These are phyloP conservation scores for Pycnonotus jocosus DNA, from an alignment of 2,113 vertebrate species.

Conservation along the genomic window DNA sequence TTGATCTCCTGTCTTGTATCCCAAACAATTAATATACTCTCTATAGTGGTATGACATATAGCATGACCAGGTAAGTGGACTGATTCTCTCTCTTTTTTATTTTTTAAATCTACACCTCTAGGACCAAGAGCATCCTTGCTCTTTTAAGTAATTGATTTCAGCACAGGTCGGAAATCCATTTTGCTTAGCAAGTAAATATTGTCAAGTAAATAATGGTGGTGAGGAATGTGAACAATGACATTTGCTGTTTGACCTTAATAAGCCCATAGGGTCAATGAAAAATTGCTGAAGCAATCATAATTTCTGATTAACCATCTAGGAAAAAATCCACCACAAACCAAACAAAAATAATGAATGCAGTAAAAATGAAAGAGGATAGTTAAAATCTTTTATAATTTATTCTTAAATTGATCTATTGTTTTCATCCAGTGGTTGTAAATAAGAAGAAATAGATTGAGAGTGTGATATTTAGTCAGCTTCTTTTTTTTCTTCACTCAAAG, in stretches of 20 bases:
- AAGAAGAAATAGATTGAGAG: neutral
- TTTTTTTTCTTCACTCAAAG: accelerated
- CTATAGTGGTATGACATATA: neutral
- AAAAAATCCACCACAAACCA: neutral
- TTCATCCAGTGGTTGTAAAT: neutral
- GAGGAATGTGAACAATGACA: neutral
- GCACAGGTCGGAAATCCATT: neutral
- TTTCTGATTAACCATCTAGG: neutral
- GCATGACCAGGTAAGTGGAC: neutral
- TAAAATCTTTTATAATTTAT: neutral
- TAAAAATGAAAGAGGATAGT: neutral
- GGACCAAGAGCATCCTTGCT: neutral
- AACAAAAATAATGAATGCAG: neutral
- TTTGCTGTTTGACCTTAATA: slow-evolving; percentile 18
- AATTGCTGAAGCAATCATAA: neutral
- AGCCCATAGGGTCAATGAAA: neutral
- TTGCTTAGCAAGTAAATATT: neutral
- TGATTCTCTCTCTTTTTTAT: neutral
- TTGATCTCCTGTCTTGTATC: neutral
- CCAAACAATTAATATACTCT: neutral
- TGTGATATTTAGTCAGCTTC: neutral
- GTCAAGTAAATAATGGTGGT: slow-evolving; percentile 4
- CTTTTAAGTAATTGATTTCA: neutral
- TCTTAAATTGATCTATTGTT: neutral
- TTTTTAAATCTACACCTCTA: neutral